Conservation (phyloP, 2,888 invertebrate species). For the Aspidiotus destructor region DNA sequence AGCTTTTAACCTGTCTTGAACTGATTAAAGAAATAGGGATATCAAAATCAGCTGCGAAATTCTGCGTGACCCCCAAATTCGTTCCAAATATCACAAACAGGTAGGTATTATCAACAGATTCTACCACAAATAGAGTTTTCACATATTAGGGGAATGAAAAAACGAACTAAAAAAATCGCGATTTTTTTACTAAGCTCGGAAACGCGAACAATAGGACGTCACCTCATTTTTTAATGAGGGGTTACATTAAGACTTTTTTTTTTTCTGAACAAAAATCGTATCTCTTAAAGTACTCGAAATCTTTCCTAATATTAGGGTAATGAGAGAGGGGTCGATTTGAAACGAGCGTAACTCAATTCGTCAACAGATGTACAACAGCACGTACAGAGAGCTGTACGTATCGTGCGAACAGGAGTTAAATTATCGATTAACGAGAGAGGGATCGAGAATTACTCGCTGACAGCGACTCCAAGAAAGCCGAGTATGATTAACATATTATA, state of each 20-base stretch:
- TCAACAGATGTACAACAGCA: neutral
- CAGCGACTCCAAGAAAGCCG: neutral
- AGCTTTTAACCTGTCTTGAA: constrained; percentile 32
- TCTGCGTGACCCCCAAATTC: neutral
- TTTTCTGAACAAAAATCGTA: constrained; percentile 13
- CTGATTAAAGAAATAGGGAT: constrained; percentile 32
- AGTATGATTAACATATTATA: too few relatives aligned
- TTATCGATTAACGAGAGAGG: neutral
- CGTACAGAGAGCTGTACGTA: neutral
- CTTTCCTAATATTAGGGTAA: constrained; percentile 21
- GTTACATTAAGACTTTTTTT: neutral
- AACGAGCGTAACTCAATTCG: neutral
- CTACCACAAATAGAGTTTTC: constrained; percentile 31
- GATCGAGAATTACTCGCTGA: neutral
- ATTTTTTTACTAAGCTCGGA: constrained; percentile 25
- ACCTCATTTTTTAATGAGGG: constrained; percentile 23
- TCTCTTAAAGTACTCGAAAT: constrained; percentile 24
- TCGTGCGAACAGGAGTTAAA: neutral
- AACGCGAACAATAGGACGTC: constrained; percentile 30
- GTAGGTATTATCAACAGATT: constrained; percentile 30
- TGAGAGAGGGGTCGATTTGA: constrained; percentile 18
- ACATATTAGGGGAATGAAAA: constrained; percentile 12
- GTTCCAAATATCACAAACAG: constrained; percentile 16
- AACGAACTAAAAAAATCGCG: constrained; percentile 7
- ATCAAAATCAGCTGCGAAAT: constrained; percentile 29